Conservation (phyloP, 2,797 vertebrate genomes). For the Euthynnus affinis region DNA sequence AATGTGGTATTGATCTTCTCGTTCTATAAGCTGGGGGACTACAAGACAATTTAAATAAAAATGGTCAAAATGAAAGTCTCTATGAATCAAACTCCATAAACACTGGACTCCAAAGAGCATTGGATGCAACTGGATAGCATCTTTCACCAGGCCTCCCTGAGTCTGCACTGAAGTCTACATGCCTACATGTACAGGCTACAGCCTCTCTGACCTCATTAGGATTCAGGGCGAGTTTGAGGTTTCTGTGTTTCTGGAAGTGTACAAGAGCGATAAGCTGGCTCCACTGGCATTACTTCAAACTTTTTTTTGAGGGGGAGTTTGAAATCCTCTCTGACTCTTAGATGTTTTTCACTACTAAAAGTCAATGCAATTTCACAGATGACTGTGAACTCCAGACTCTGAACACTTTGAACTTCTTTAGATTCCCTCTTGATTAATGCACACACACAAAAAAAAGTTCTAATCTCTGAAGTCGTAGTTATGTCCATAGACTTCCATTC, state of each 20-base stretch:
- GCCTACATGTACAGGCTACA: neutral
- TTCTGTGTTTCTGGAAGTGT: conserved; percentile 13
- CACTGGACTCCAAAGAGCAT: no score
- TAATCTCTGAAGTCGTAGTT: neutral
- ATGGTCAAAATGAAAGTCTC: no score
- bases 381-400: conserved; percentile 13
- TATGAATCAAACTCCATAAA: no score
- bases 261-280: neutral
- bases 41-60: no score
- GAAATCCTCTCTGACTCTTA: conserved; percentile 20
- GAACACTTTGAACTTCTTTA: conserved; percentile 25
- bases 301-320: conserved; percentile 2
- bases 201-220: neutral
- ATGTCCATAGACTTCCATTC: neutral
- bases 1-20: no score
- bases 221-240: neutral
- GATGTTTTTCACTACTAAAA: conserved; percentile 14
- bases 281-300: conserved; percentile 30
- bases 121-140: no score
- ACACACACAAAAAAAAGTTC: neutral
- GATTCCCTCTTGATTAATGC: neutral
- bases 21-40: no score
- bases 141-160: no score
- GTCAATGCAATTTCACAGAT: conserved; percentile 34
- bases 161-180: no score